Conservation (phyloP, 1,140 invertebrate genomes). For the Drosophila pallidifrons region DNA sequence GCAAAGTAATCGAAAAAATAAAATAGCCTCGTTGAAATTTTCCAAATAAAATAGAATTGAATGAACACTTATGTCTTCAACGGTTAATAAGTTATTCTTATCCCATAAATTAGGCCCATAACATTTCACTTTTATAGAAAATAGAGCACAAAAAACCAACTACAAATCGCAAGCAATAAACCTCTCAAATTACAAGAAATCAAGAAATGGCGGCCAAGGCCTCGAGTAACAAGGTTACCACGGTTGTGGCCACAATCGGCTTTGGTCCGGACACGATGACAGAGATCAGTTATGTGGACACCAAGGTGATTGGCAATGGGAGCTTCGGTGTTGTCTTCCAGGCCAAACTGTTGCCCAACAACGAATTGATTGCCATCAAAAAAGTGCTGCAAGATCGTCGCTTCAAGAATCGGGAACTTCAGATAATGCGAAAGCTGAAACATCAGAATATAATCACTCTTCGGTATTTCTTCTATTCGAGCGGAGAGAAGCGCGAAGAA, state of each 20-base stretch:
- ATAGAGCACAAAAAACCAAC: background rate
- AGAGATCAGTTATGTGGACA: slow-evolving; percentile 98
- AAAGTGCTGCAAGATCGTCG: slow-evolving; percentile 99
- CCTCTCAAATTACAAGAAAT: background rate
- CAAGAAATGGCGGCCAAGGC: slow-evolving; percentile 39
- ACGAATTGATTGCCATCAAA: slow-evolving; percentile 99
- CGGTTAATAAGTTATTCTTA: slow-evolving; percentile 18
- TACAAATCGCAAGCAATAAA: background rate
- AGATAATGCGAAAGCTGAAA: slow-evolving; percentile 99
- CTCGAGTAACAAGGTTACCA: slow-evolving; percentile 91
- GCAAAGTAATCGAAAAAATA: slow-evolving; percentile 19
- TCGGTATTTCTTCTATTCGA: slow-evolving; percentile 99
- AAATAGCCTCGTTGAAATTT: slow-evolving; percentile 35
- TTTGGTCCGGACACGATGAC: slow-evolving; percentile 96
- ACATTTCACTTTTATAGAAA: slow-evolving; percentile 29
- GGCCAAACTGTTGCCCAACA: slow-evolving; percentile 96
- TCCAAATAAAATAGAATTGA: slow-evolving; percentile 21
- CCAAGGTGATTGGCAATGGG: slow-evolving; percentile 99
- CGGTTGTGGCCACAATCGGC: slow-evolving; percentile 97
- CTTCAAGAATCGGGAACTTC: slow-evolving; percentile 99
- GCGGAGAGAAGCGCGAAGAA: slow-evolving; percentile 99
- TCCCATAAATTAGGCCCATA: slow-evolving; percentile 20
- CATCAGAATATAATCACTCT: slow-evolving; percentile 99
- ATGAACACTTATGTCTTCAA: slow-evolving; percentile 44
- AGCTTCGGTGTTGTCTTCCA: slow-evolving; percentile 99